A percentile compares a stretch with the other conserved stretches of the same genome.
phyloP scores from a whole-genome alignment of 2,888 invertebrate species.

The Alentia gelatinosa region DNA sequence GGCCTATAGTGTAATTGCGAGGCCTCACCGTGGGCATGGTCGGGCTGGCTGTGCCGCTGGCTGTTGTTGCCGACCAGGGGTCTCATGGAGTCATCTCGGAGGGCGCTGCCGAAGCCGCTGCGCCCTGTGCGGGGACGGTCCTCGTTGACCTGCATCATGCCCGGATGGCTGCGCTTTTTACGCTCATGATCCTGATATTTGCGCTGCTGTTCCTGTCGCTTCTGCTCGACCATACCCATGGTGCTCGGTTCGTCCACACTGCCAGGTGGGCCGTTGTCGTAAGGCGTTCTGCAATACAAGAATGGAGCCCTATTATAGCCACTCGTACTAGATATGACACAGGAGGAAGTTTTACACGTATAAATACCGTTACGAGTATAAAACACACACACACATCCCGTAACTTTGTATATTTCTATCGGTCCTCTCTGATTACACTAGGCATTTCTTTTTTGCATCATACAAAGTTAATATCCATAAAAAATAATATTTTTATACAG shows the following conservation, averaged over 20 bases:
- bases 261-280: not conserved
- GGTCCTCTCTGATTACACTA: too few species aligned
- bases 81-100: not conserved
- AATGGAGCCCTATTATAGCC: too few species aligned
- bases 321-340: too few species aligned
- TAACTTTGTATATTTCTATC: too few species aligned
- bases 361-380: too few species aligned
- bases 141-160: conserved; percentile 58
- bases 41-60: not conserved
- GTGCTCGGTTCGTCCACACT: not conserved
- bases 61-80: not conserved
- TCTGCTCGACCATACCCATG: not conserved
- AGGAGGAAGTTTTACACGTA: too few species aligned
- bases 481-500: too few species aligned
- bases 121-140: conserved; percentile 42
- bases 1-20: too few species aligned
- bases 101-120: not conserved
- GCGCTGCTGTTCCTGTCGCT: conserved; percentile 54
- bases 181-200: conserved; percentile 55
- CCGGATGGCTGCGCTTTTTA: conserved; percentile 53
- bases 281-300: too few species aligned
- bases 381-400: too few species aligned
- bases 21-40: conserved; percentile 17
- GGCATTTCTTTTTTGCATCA: too few species aligned
- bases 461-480: too few species aligned